These are phyloP conservation scores for Erynnis tages DNA, from an alignment of 2,888 invertebrate genomes.

Conservation along the genomic window DNA sequence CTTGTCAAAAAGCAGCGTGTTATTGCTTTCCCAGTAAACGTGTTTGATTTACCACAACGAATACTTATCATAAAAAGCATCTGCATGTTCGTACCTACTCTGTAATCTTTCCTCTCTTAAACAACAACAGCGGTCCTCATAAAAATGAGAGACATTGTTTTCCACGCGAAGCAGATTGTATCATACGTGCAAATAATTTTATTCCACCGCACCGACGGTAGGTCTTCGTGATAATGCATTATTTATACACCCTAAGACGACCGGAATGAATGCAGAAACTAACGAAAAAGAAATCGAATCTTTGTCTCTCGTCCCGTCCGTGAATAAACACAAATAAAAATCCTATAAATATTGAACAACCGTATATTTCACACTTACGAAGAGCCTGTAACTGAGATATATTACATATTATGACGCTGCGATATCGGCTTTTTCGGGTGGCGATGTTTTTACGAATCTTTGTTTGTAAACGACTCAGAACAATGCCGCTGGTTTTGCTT, in stretches of 20 bases:
- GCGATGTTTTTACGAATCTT: conserved; percentile 64
- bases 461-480: conserved; percentile 70
- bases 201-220: conserved; percentile 51
- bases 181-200: conserved; percentile 60
- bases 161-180: conserved; percentile 32
- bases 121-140: conserved; percentile 9
- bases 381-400: conserved; percentile 69
- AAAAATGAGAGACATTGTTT: conserved; percentile 31
- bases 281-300: conserved; percentile 72
- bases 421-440: conserved; percentile 53
- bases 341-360: conserved; percentile 76
- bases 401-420: conserved; percentile 58
- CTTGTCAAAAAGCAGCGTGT: too few species aligned
- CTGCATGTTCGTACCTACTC: conserved; percentile 2
- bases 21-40: not conserved
- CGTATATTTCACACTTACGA: conserved; percentile 77
- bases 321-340: conserved; percentile 79
- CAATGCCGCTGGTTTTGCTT: conserved; percentile 56
- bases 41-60: not conserved
- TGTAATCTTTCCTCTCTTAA: conserved; percentile 16
- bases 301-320: conserved; percentile 40
- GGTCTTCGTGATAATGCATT: conserved; percentile 77
- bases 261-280: conserved; percentile 76
- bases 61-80: conserved; percentile 3
- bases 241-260: conserved; percentile 76